Evolutionary conservation across 2,113 vertebrate genomes (phyloP).

Genomic region (Microtus pennsylvanicus): DNA sequence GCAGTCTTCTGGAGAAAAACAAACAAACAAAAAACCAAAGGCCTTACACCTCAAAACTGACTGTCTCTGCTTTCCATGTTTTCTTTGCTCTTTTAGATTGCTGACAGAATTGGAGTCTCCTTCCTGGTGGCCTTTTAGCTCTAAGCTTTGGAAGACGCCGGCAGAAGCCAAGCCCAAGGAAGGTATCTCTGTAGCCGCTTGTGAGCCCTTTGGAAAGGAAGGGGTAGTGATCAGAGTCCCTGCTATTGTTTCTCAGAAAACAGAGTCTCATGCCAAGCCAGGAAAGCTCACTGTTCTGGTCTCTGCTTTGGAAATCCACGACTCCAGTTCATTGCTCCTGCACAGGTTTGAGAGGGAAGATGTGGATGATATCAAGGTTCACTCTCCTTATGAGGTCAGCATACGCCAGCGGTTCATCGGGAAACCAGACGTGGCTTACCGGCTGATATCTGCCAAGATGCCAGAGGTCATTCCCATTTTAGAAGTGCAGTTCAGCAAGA

Average conservation of each 20-base stretch:
- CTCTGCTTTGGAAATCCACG: conserved; percentile 92
- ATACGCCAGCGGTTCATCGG: conserved; percentile 94
- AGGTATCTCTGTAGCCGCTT: not conserved
- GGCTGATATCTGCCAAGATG: conserved; percentile 94
- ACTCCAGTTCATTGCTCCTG: conserved; percentile 86
- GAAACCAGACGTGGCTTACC: conserved; percentile 91
- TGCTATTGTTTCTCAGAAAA: conserved; percentile 88
- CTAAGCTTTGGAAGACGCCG: conserved; percentile 89
- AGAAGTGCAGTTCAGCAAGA: conserved; percentile 92
- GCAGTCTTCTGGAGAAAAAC: not conserved
- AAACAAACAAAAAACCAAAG: not conserved
- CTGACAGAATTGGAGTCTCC: conserved; percentile 94
- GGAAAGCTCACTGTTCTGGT: conserved; percentile 89
- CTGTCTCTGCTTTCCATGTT: not conserved
- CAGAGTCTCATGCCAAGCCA: conserved; percentile 87
- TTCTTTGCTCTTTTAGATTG: conserved; percentile 85
- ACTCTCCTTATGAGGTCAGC: conserved; percentile 92
- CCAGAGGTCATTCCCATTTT: conserved; percentile 89
- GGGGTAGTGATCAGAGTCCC: conserved; percentile 90
- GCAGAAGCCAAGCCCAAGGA: conserved; percentile 85
- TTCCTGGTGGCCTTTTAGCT: conserved; percentile 96
- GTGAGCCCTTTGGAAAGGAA: conserved; percentile 78
- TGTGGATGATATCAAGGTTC: conserved; percentile 92
- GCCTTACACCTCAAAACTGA: not conserved
- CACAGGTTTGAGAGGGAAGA: conserved; percentile 92